Conservation (phyloP, 2,888 invertebrate species). For the Adela reaumurella region DNA sequence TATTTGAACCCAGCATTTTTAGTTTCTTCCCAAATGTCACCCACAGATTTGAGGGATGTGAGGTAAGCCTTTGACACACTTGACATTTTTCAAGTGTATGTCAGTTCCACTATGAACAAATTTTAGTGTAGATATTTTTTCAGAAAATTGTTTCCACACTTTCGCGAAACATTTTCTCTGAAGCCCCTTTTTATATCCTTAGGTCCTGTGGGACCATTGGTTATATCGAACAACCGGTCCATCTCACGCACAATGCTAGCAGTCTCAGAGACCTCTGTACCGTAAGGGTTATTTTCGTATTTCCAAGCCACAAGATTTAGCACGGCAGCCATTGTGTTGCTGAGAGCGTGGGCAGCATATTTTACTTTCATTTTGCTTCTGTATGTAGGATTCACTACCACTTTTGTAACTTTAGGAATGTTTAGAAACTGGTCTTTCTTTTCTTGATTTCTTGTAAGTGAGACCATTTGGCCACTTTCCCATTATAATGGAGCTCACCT, state of each 20-base stretch:
- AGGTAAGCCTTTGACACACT: too few relatives aligned
- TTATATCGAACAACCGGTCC: conserved; percentile 9
- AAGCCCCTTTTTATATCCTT: conserved; percentile 9
- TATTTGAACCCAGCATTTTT: too few relatives aligned
- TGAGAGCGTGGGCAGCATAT: conserved; percentile 10
- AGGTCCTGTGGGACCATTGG: conserved; percentile 9
- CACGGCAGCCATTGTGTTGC: conserved; percentile 12
- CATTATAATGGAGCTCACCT: conserved; percentile 1
- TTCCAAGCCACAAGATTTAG: conserved; percentile 8
- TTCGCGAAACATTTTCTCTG: conserved; percentile 10
- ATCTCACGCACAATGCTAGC: conserved; percentile 7
- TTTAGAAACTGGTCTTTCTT: conserved; percentile 1
- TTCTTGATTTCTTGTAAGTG: conserved; percentile 4
- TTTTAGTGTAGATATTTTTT: conserved; percentile 4
- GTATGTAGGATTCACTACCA: conserved; percentile 2
- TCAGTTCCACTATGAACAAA: conserved; percentile 4
- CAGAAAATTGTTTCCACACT: conserved; percentile 6
- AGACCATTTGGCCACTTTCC: conserved; percentile 6
- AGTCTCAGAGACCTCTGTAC: conserved; percentile 6
- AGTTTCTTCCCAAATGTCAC: too few relatives aligned
- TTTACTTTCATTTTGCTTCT: conserved; percentile 10
- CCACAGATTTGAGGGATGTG: too few relatives aligned
- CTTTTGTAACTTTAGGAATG: too few relatives aligned
- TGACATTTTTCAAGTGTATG: too few relatives aligned
- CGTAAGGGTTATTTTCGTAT: conserved; percentile 3